phyloP scores from a whole-genome alignment of 2,797 vertebrate species.

The Ispidina lecontei region DNA sequence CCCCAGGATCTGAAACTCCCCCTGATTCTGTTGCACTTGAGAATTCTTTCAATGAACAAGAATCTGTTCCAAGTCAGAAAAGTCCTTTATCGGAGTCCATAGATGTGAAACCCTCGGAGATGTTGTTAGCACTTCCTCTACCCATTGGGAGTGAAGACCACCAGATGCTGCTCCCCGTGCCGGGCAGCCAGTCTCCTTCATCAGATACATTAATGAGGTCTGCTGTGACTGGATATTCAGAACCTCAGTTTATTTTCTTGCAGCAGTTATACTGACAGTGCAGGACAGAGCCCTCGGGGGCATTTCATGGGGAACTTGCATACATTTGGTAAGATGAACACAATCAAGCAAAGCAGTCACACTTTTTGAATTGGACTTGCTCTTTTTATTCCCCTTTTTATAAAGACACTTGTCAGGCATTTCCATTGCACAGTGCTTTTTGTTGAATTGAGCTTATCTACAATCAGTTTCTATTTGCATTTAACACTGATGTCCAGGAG shows the following conservation, averaged over 20 bases:
- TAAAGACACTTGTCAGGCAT: slow-evolving; percentile 46
- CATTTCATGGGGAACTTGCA: neutral
- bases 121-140: slow-evolving; percentile 79
- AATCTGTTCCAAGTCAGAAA: slow-evolving; percentile 76
- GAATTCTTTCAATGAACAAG: slow-evolving; percentile 74
- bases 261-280: slow-evolving; percentile 81
- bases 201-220: slow-evolving; percentile 80
- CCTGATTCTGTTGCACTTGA: slow-evolving; percentile 70
- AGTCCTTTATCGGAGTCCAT: slow-evolving; percentile 77
- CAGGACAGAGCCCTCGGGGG: slow-evolving; percentile 14
- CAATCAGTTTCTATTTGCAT: neutral
- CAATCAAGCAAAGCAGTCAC: neutral
- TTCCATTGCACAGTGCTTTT: slow-evolving; percentile 40
- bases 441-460: slow-evolving; percentile 24
- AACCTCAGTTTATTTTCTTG: slow-evolving; percentile 89
- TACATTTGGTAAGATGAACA: slow-evolving; percentile 49
- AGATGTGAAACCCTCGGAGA: slow-evolving; percentile 82
- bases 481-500: slow-evolving; percentile 25
- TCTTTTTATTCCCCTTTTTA: slow-evolving; percentile 20
- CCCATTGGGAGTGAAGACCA: slow-evolving; percentile 81
- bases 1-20: slow-evolving; percentile 74
- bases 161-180: slow-evolving; percentile 80
- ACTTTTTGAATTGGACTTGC: slow-evolving; percentile 1
- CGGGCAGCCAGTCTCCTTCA: slow-evolving; percentile 76
- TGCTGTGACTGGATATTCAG: slow-evolving; percentile 81